A percentile compares a stretch with the other conserved stretches of the same genome.
Evolutionary conservation across 92 coral and sea anemone genomes (phyloP).

Genomic region (Nematostella vectensis): DNA sequence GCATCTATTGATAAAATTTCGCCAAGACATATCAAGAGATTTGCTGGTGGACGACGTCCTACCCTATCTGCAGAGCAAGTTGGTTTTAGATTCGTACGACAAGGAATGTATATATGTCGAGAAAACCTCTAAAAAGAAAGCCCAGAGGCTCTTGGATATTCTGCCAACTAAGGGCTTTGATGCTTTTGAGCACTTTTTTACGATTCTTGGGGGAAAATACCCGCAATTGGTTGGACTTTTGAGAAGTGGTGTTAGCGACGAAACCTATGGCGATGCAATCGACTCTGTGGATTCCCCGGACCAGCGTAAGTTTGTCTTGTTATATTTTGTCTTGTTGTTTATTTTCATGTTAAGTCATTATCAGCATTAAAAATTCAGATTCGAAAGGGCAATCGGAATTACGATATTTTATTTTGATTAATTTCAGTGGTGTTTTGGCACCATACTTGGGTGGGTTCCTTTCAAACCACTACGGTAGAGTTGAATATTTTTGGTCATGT

Average conservation of each 20-base stretch:
- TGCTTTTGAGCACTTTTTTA: slow-evolving; percentile 62
- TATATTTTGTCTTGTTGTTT: too few species aligned
- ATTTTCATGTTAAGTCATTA: too few species aligned
- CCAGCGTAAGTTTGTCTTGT: slow-evolving; percentile 55
- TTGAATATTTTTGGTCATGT: too few species aligned
- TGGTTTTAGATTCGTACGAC: slow-evolving; percentile 68
- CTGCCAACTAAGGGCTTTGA: slow-evolving; percentile 80
- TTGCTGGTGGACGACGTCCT: slow-evolving; percentile 85
- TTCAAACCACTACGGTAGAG: too few species aligned
- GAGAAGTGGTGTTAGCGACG: slow-evolving; percentile 43
- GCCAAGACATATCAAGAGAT: slow-evolving; percentile 60
- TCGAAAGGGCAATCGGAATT: too few species aligned
- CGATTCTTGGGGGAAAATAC: slow-evolving; percentile 67
- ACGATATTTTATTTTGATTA: too few species aligned
- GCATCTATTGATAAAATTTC: slow-evolving; percentile 59
- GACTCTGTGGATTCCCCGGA: slow-evolving; percentile 62
- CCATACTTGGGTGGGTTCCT: too few species aligned
- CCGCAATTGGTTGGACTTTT: slow-evolving; percentile 68
- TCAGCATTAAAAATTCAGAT: too few species aligned
- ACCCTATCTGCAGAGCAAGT: slow-evolving; percentile 61
- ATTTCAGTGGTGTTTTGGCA: too few species aligned
- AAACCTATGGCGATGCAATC: slow-evolving; percentile 12
- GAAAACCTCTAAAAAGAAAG: slow-evolving; percentile 43
- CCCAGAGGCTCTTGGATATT: slow-evolving; percentile 78
- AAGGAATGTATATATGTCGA: slow-evolving; percentile 54